These are phyloP conservation scores for Hemitrygon akajei DNA, from an alignment of 2,797 vertebrate species.

Conservation along the genomic window DNA sequence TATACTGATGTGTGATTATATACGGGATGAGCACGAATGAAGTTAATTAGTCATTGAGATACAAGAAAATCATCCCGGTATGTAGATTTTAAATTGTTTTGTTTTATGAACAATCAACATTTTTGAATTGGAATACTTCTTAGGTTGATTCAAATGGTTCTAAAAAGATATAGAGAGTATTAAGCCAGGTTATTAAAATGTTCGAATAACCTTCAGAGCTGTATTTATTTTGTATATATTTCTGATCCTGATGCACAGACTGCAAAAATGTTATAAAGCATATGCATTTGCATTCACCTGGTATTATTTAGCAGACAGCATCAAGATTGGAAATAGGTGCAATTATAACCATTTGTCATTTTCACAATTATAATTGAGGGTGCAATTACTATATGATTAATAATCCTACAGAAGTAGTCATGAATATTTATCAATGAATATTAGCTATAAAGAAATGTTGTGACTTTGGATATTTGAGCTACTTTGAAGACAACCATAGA, in stretches of 20 bases:
- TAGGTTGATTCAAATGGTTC: not conserved
- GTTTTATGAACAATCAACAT: not conserved
- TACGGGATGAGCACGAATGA: slow-evolving; percentile 48
- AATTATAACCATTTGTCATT: slow-evolving; percentile 65
- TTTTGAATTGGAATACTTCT: not conserved
- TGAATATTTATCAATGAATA: slow-evolving; percentile 52
- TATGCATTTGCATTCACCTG: slow-evolving; percentile 30
- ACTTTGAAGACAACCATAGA: slow-evolving; percentile 59
- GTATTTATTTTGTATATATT: not conserved
- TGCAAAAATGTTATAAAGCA: slow-evolving; percentile 23
- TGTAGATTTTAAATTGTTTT: not conserved
- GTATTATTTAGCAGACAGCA: slow-evolving; percentile 26
- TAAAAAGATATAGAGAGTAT: not conserved
- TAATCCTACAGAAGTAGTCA: slow-evolving; percentile 58
- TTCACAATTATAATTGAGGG: slow-evolving; percentile 57
- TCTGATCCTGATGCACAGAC: not conserved
- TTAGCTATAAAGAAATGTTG: slow-evolving; percentile 64
- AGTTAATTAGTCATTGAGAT: slow-evolving; percentile 45
- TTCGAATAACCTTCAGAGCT: not conserved
- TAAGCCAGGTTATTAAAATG: not conserved
- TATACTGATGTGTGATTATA: not conserved
- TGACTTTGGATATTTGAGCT: slow-evolving; percentile 53
- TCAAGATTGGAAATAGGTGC: slow-evolving; percentile 2
- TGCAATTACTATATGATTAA: slow-evolving; percentile 38
- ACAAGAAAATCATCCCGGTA: not conserved